Evolutionary conservation across 2,888 invertebrate species (phyloP), one percentile per base, ranked within the genome.

Genomic region (Caenorhabditis sp.): DNA sequence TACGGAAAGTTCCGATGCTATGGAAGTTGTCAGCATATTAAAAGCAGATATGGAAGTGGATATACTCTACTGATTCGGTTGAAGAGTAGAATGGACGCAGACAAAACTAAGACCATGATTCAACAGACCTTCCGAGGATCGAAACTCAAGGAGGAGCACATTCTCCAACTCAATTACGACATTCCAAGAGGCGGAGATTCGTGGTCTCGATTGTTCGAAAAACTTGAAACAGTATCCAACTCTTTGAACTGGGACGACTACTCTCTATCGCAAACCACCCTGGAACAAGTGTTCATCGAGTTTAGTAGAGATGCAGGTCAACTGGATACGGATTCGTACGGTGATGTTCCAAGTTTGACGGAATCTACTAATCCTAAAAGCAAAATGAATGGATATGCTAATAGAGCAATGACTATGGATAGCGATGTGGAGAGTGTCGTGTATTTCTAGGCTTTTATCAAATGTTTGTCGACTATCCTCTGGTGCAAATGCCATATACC

Each of bases 241-340:
- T 73, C 73, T 7, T 61, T 86, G 4, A 86, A 84, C 19, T 85
- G 94, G 49, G 93, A 93, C 90, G 96, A 96, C 92, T 96, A 96
- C 92, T 95, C 95, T 56, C 95, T 96, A 66, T 95, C 95, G 73
- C 96, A 96, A 93, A 95, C 96, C 0, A 95, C 95, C 0, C 93
- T 96, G 41, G 96, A 96, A 92, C 95, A 96, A 93, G 95, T 96
- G 14, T 82, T 82, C 56, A 79, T 82, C 26, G 82, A 82, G 28
- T 82, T 82, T 51, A 69, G 73, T 44, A 19, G 82, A 14, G 77
- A 82, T 49, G 82, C 82, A 16, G 79, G 79, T 19, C 26, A 24
- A n/a, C 22, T 19, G 6, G 22, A 28, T n/a, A n/a, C 54, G 6
- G 24, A 44, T 68, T n/a, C 28, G 4, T 24, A 44, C 6, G 56